Base-by-base conservation (phyloP, 2,888 invertebrate species). In the Hartigia nigra region DNA sequence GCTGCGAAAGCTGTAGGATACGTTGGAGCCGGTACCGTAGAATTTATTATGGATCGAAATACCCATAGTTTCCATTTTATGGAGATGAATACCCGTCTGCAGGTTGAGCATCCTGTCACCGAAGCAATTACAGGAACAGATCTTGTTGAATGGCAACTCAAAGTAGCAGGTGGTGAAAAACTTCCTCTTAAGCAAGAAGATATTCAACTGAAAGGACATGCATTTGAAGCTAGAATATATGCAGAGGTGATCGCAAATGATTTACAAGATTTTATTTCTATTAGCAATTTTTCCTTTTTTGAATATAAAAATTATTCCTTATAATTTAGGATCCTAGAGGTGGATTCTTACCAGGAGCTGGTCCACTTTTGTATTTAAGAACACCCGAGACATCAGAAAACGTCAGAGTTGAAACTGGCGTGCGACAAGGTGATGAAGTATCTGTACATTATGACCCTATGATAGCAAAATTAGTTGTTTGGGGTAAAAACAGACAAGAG, bases 371-470 rank as follows among this genome's bases (percentile, higher is more conserved):
- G 76, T 94, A 97, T 86, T 93, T 99, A 70, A 93, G 93, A 12
- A 94, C 96, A n/a, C 98, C 99, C 0, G 84, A 90, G 34, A 90
- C 93, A 0, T 93, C 93, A 34, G 91, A 93, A 12, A 93, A 95
- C 85, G 95, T 97, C 36, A 94, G 99, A 83, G 95, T 99, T 35
- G 99, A 99, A 91, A 98, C 98, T 0, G 94, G 97, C 4, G 97
- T 97, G 0, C 92, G 95, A 0, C 94, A 97, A 93, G 97, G 98
- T 0, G 99, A 99, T 90, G 97, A 98, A 87, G 99, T 99, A 0
- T 98, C 99, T 0, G 97, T 99, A 0, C 97, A 99, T 92, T 99
- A 99, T 91, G 99, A 99, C 92, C 99, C 99, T 0, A 99, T 99
- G 99, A 99, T 99, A 86, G 99, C 99, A 1, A 99, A 99, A 92